Evolutionary conservation across 1,140 invertebrate species (phyloP).

Genomic region (Pseudomyrmex pallidus): DNA sequence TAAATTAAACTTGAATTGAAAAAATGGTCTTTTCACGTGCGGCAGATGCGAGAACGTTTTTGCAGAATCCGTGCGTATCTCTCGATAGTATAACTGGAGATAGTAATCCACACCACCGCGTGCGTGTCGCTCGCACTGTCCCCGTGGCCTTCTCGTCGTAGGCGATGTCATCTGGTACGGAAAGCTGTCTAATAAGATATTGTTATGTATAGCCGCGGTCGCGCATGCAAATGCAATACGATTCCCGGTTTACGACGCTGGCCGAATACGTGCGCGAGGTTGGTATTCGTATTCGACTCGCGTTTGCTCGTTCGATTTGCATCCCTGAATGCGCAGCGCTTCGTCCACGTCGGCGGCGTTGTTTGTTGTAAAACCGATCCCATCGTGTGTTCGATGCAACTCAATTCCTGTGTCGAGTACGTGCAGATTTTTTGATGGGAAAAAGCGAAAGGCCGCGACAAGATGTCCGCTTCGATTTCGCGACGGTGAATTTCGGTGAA

Average conservation of each 20-base stretch:
- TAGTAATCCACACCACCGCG: conserved; percentile 66
- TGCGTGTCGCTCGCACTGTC: conserved; percentile 11
- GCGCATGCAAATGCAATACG: conserved; percentile 42
- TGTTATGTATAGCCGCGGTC: neutral
- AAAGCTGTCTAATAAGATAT: conserved; percentile 63
- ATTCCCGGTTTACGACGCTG: conserved; percentile 49
- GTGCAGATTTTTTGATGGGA: neutral
- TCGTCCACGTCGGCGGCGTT: conserved; percentile 7
- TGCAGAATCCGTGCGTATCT: neutral
- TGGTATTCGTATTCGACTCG: conserved; percentile 40
- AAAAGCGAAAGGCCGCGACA: neutral
- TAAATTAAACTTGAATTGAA: too few species aligned
- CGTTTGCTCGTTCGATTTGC: conserved; percentile 23
- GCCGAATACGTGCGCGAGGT: neutral
- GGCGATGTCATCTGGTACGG: conserved; percentile 52
- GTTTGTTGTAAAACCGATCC: neutral
- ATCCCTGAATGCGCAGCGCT: neutral
- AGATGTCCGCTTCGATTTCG: neutral
- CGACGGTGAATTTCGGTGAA: neutral
- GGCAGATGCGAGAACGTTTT: neutral
- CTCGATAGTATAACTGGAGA: conserved; percentile 48
- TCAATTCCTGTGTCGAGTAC: neutral
- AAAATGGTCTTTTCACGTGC: conserved; percentile 18
- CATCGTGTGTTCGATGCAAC: neutral
- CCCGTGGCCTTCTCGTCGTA: neutral